Conservation (phyloP, 2,113 vertebrate genomes). For the Rattus norvegicus region DNA sequence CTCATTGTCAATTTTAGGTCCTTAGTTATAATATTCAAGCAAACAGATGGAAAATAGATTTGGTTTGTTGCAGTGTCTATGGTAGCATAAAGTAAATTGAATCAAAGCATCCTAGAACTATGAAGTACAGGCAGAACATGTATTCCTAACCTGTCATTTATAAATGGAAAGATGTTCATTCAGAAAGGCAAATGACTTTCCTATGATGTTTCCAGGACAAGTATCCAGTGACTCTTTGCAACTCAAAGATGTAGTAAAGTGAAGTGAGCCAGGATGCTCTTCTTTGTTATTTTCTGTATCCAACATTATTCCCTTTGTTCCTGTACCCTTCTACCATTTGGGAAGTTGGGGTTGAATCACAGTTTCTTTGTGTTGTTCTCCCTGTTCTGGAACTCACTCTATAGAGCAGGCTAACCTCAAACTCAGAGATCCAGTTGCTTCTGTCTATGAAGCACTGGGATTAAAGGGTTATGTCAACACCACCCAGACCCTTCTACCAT, state of each 20-base stretch:
- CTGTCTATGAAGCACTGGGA: neutral
- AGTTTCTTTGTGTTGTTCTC: neutral
- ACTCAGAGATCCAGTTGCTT: neutral
- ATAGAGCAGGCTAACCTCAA: neutral
- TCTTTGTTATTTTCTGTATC: neutral
- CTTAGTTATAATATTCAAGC: constrained; percentile 51
- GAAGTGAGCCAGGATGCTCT: neutral
- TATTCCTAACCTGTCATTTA: constrained; percentile 1
- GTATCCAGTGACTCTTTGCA: neutral
- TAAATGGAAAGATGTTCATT: neutral
- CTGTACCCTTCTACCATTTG: neutral
- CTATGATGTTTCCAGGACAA: neutral
- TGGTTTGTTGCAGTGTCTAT: constrained; percentile 26
- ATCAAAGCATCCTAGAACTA: neutral
- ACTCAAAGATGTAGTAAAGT: neutral
- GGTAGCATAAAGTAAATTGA: neutral
- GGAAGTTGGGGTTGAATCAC: neutral
- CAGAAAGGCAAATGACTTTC: neutral
- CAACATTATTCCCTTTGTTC: neutral
- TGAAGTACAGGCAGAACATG: neutral
- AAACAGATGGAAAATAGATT: constrained; percentile 20
- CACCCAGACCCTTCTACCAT: neutral
- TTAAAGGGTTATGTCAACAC: neutral
- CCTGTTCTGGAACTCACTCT: neutral
- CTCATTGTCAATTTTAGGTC: constrained; percentile 16